A percentile compares a stretch with the other conserved stretches of the same genome.
phyloP scores from a whole-genome alignment of 2,113 vertebrate species.

The Egretta garzetta region DNA sequence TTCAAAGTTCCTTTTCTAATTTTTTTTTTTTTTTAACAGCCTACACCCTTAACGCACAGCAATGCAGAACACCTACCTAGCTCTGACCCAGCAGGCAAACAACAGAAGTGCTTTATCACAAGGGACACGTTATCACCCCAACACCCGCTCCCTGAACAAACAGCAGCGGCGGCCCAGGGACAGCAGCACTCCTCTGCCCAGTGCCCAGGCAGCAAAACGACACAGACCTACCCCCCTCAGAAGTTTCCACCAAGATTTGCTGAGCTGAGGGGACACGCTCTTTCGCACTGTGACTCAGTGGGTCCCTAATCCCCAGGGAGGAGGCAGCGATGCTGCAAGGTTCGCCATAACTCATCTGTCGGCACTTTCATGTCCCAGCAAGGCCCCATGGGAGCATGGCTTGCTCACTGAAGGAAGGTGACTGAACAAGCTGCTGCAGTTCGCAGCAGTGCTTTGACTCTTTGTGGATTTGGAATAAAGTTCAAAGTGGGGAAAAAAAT shows the following conservation, averaged over 20 bases:
- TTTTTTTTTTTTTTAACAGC: not conserved
- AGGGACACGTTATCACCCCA: not conserved
- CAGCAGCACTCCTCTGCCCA: not conserved
- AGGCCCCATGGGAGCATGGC: not conserved
- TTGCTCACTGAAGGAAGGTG: constrained; percentile 1
- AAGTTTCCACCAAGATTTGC: not conserved
- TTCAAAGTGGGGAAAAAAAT: not conserved
- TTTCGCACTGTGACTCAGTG: not conserved
- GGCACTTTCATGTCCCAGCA: constrained; percentile 32
- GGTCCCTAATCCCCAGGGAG: not conserved
- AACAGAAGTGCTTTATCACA: constrained; percentile 3
- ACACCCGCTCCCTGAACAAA: constrained; percentile 44
- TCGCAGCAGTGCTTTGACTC: not conserved
- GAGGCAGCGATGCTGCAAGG: not conserved
- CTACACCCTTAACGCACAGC: constrained; percentile 24
- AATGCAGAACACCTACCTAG: not conserved
- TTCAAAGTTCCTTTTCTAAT: constrained; percentile 19
- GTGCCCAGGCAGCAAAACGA: not conserved
- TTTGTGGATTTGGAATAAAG: not conserved
- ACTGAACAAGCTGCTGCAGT: constrained; percentile 32
- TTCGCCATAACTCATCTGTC: not conserved
- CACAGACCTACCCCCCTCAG: not conserved
- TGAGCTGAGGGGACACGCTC: not conserved
- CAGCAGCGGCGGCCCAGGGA: not conserved
- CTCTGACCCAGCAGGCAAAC: constrained; percentile 13